Percentiles rank a stretch among this genome's conserved stretches.
Evolutionary conservation across 2,797 vertebrate species (phyloP).

Genomic region (Hemibagrus guttatus): DNA sequence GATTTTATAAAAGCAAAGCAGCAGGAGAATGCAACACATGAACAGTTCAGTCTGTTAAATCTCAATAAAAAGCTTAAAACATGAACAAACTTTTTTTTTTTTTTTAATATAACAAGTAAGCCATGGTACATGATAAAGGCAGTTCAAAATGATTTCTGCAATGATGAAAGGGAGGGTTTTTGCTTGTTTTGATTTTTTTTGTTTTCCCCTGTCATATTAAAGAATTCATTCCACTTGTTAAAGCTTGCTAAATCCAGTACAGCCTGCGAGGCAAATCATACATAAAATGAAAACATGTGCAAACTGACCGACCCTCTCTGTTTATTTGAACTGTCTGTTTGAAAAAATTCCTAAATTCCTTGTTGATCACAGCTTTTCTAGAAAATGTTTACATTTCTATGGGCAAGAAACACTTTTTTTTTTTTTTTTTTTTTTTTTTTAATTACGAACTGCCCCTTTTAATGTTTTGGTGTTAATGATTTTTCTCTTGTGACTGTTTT

Average conservation of each 20-base stretch:
- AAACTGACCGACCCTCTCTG: background rate
- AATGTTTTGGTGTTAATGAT: background rate
- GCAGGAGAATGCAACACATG: background rate
- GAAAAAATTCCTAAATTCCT: background rate
- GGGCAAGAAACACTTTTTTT: background rate
- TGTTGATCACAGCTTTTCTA: background rate
- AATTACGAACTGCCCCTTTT: background rate
- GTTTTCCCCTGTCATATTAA: background rate
- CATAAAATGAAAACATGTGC: background rate
- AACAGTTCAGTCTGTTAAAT: background rate
- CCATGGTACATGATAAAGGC: background rate
- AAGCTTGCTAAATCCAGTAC: background rate
- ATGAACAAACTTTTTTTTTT: background rate
- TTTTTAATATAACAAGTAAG: background rate
- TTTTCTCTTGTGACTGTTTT: background rate
- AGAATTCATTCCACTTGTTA: background rate
- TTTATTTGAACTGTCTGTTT: background rate
- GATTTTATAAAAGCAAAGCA: background rate
- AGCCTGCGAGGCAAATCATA: background rate
- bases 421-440: background rate
- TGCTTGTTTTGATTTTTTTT: background rate
- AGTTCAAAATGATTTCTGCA: background rate
- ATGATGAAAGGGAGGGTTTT: background rate
- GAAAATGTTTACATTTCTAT: background rate
- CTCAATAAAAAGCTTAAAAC: background rate